These are phyloP conservation scores for Fragum fragum DNA, from an alignment of 2,888 invertebrate species.

Conservation along the genomic window DNA sequence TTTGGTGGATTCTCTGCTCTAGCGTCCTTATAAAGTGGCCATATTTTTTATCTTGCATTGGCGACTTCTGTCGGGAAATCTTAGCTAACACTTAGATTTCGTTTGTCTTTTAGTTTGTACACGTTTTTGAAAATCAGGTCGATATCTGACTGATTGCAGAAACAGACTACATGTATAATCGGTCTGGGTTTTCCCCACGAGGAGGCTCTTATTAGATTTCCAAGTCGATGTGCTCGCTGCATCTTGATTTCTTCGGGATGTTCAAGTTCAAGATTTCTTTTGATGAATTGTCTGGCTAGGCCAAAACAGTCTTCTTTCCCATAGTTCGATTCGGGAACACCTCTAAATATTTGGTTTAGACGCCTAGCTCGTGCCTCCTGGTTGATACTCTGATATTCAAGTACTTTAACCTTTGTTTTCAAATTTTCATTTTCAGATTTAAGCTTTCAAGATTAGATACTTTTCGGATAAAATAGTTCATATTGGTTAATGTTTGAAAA, in stretches of 20 bases:
- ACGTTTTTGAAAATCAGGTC: background rate
- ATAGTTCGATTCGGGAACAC: background rate
- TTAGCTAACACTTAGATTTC: slow-evolving; percentile 5
- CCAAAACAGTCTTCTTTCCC: slow-evolving; percentile 1
- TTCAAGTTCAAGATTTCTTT: background rate
- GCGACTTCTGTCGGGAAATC: slow-evolving; percentile 18
- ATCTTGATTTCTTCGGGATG: background rate
- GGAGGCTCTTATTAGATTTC: background rate
- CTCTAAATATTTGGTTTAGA: background rate
- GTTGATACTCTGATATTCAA: background rate
- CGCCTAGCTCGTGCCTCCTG: background rate
- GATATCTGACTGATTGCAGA: background rate
- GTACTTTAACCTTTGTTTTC: background rate
- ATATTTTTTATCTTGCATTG: slow-evolving; percentile 1
- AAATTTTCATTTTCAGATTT: background rate
- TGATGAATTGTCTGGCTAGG: background rate
- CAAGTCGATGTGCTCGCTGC: slow-evolving; percentile 7
- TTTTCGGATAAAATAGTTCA: background rate
- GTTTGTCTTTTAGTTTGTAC: background rate
- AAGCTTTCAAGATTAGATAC: background rate
- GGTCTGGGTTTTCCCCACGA: background rate
- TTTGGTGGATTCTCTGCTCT: background rate
- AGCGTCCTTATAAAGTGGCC: background rate
- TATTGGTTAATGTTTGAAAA: background rate
- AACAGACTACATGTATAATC: slow-evolving; percentile 11